Percentiles rank a stretch among this genome's conserved stretches.
phyloP scores from a whole-genome alignment of 2,113 vertebrate species.

The Amphilophus citrinellus region DNA sequence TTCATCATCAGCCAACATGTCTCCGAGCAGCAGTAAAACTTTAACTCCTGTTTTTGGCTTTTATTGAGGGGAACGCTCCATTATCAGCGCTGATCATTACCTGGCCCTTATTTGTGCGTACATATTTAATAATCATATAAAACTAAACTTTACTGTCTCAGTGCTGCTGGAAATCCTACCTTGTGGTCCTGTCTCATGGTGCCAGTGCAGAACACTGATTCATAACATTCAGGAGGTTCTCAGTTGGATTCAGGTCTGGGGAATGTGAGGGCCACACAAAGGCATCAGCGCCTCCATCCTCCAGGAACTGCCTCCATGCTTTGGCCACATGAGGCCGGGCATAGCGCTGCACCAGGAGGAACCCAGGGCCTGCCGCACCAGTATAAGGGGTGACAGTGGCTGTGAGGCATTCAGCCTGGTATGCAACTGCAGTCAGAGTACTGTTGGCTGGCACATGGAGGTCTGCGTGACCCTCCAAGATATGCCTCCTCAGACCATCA shows the following conservation, averaged over 20 bases:
- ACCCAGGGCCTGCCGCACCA: too few relatives aligned
- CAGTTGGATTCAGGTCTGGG: background rate
- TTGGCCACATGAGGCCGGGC: background rate
- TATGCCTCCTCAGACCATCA: background rate
- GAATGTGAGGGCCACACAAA: background rate
- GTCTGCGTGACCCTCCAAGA: background rate
- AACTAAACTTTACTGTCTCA: background rate
- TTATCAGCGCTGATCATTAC: background rate
- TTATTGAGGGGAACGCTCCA: background rate
- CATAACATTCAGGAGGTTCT: background rate
- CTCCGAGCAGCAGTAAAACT: constrained; percentile 20
- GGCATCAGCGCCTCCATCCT: background rate
- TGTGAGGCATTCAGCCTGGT: background rate
- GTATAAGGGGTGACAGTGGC: background rate
- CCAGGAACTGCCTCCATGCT: background rate
- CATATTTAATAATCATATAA: background rate
- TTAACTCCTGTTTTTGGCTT: constrained; percentile 26
- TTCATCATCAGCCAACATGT: background rate
- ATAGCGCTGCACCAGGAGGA: background rate
- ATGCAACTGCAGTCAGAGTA: background rate
- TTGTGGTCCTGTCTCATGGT: background rate
- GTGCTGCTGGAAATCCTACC: background rate
- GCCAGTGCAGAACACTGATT: background rate
- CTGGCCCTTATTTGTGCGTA: fast-evolving
- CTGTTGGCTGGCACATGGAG: background rate